Base-by-base conservation (phyloP, 2,113 vertebrate genomes). In the Butorides virescens region DNA sequence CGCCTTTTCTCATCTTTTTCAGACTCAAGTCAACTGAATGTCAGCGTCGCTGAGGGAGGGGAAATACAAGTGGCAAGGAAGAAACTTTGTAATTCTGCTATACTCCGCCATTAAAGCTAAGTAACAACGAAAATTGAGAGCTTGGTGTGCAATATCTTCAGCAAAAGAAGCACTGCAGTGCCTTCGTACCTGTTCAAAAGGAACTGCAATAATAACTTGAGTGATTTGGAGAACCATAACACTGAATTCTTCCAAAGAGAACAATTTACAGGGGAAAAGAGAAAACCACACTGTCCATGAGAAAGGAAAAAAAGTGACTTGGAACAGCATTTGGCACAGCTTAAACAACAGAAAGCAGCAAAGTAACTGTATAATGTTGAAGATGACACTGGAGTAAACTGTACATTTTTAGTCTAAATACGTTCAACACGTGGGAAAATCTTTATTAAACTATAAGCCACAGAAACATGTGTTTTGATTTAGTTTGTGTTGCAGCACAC, bases 401-500 rank as follows among this genome's bases (percentile, higher is more conserved):
- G 74, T 49, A 44, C n/a, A 27, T 76, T 96, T 83, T 96, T 89
- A 87, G 77, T 68, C 66, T 87, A 91, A 94, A 95, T 92, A 94
- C 21, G 72, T 79, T 87, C 73, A 91, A 91, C 66, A 95, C 27
- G 0, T 94, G 93, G 73, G 91, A 96, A 96, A 96, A 88, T 81
- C 89, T 63, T 95, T 72, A 87, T 90, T 91, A 72, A 95, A 92
- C 84, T 85, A 53, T 46, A 94, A 91, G 30, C 27, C 39, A 79
- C 58, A 87, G 61, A 89, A 96, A 94, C 87, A 95, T 91, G 56
- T 96, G 96, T 78, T 96, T 90, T 93, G 47, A 91, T 76, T 95
- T 88, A 91, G 84, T 72, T 85, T 79, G 56, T n/a, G 47, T 44
- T 85, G 62, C 49, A 94, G 89, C 56, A 81, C 50, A 87, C 47